phyloP scores from a whole-genome alignment of 1,140 invertebrate species.

The Pseudomyrmex concolor region DNA sequence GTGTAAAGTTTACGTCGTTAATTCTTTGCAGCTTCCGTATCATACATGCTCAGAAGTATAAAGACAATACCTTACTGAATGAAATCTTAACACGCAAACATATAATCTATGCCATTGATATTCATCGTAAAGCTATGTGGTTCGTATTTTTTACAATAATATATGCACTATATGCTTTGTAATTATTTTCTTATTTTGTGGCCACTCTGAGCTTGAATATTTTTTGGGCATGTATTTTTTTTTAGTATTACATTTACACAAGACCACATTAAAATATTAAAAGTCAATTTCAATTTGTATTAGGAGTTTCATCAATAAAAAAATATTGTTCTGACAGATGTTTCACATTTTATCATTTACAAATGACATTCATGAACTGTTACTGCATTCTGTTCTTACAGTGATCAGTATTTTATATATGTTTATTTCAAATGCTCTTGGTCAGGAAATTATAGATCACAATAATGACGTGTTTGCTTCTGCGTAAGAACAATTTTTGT shows the following conservation, averaged over 20 bases:
- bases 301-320: too few relatives aligned
- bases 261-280: too few relatives aligned
- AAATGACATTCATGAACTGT: too few relatives aligned
- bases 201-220: slow-evolving; percentile 3
- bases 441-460: slow-evolving; percentile 23
- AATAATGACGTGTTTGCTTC: neutral
- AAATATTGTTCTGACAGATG: too few relatives aligned
- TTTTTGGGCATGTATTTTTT: neutral
- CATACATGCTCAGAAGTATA: neutral
- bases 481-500: neutral
- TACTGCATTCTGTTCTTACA: too few relatives aligned
- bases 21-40: neutral
- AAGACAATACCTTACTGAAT: neutral
- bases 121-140: slow-evolving; percentile 24
- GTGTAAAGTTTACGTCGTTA: too few relatives aligned
- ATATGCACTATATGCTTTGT: neutral
- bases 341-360: too few relatives aligned
- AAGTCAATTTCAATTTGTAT: neutral
- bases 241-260: neutral
- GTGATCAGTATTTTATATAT: neutral
- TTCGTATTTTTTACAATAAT: neutral
- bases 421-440: neutral
- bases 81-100: too few relatives aligned
- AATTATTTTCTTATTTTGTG: neutral
- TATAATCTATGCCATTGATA: neutral